phyloP scores from a whole-genome alignment of 37 sponge, comb jelly and placozoan species.

The Halichondria panicea region DNA sequence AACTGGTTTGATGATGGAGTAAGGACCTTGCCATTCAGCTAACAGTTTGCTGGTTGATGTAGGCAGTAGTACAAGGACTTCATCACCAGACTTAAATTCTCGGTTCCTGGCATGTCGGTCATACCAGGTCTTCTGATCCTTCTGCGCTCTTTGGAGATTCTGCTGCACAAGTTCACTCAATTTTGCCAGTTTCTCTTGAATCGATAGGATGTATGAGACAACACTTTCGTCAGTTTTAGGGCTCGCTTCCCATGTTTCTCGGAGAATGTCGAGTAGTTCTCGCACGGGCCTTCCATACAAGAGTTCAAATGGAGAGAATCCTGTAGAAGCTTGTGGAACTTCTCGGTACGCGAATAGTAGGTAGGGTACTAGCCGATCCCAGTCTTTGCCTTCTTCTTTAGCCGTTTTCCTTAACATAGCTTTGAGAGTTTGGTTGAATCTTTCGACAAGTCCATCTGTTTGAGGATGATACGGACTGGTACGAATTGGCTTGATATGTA shows the following conservation, averaged over 20 bases:
- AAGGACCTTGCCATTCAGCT: background rate
- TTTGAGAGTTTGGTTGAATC: too few species aligned
- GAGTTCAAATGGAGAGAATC: slow-evolving; percentile 30
- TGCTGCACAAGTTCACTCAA: slow-evolving; percentile 8
- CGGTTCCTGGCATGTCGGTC: background rate
- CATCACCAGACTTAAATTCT: background rate
- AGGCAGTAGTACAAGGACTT: background rate
- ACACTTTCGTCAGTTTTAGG: slow-evolving; percentile 9
- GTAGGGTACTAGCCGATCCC: slow-evolving; percentile 26
- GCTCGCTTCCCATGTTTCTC: slow-evolving; percentile 29
- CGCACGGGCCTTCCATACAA: slow-evolving; percentile 29
- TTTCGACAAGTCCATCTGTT: too few species aligned
- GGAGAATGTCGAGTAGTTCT: slow-evolving; percentile 16
- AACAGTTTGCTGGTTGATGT: background rate
- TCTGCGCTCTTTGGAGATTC: background rate
- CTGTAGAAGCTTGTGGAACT: slow-evolving; percentile 25
- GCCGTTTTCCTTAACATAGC: slow-evolving; percentile 10
- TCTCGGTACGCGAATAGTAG: slow-evolving; percentile 39
- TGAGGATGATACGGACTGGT: slow-evolving; percentile 40
- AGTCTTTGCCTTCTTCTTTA: slow-evolving; percentile 3
- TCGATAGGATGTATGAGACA: slow-evolving; percentile 13
- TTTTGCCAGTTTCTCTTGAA: slow-evolving; percentile 1
- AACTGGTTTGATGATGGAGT: background rate
- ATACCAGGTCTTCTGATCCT: slow-evolving; percentile 2
- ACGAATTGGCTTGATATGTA: slow-evolving; percentile 3